Evolutionary conservation across 2,888 invertebrate genomes (phyloP), one percentile per base, ranked within the genome.

Genomic region (Sabellastarte sp.): DNA sequence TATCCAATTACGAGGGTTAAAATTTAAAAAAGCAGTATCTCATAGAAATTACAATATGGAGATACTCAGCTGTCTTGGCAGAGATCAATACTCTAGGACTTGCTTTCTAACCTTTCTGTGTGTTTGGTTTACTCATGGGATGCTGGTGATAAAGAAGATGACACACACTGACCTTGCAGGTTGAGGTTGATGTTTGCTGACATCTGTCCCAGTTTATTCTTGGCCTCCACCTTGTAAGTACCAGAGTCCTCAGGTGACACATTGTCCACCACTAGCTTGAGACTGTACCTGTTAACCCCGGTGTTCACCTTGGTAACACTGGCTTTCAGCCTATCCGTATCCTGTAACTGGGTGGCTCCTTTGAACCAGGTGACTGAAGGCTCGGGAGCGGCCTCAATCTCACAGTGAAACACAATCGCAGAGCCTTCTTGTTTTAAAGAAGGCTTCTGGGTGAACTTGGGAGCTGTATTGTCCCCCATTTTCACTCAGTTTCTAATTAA

Each of bases 211-310:
- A 90, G 91, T 84, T 91, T 90, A 88, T 99, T 99, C 88, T 96
- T 94, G 80, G 98, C 99, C 86, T 96, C 96, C 88, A 98, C 97
- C 84, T 96, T 91, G 88, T 98, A 99, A 87, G 95, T 94, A 77
- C 98, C 99, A 26, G 76, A 76, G 86, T 97, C 97, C 5, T 75
- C 77, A 71, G 88, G 87, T 78, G 90, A 91, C 80, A 91, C 91
- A 76, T 94, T 94, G 84, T 89, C 90, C 84, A 79, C 60, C 51
- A 62, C 58, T 56, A 65, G 59, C 20, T 20, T 32, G 10, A 70
- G 51, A 32, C 24, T 56, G 57, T 63, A 68, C 33, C 58, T 60
- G 41, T 64, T 63, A 29, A 60, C n/a, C 10, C 60, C 63, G 4
- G 29, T 53, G n/a, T n/a, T n/a, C 3, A 52, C 28, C 30, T 50